Evolutionary conservation across 2,888 invertebrate species (phyloP), one percentile per base, ranked within the genome.

Genomic region (Hemaris fuciformis): DNA sequence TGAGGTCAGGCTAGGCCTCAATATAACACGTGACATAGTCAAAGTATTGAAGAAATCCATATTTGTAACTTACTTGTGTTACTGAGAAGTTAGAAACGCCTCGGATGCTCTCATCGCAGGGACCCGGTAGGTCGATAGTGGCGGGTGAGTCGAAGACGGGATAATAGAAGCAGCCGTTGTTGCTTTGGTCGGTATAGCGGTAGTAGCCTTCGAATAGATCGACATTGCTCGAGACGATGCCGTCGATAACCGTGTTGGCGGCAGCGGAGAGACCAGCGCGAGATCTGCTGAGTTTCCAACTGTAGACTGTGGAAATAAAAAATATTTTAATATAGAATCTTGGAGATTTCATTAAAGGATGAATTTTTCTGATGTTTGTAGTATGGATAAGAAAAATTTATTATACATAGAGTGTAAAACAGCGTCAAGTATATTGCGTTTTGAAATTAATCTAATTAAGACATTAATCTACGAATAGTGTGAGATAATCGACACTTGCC

Each of bases 251-350:
- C 0, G 59, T 57, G 13, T 70, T 74, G 0, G 85, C 83, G 1
- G 67, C 63, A 4, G 63, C 38, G 0, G 87, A 82, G 0, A 89
- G 73, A 1, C 82, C 83, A 0, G 57, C 41, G 2, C 77, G 79
- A 4, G 75, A 71, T 62, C 83, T 77, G 66, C 86, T 82, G 0
- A 89, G 76, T 63, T 87, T 88, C 89, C 89, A 91, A 66, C 89
- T 90, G 82, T 79, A 88, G 6, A 89, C 90, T 91, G 75, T 1
- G 69, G 73, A 46, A 2, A 56, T 62, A 58, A 1, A 38, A n/a
- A 38, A 8, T 27, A 27, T 2, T 27, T 27, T 38, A n/a, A 38
- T 38, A n/a, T n/a, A n/a, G n/a, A n/a, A n/a, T n/a, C n/a, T n/a
- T n/a, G n/a, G n/a, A n/a, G n/a, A n/a, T n/a, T n/a, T n/a, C n/a